phyloP scores from a whole-genome alignment of 2,113 vertebrate species.

The Argyrosomus japonicus region DNA sequence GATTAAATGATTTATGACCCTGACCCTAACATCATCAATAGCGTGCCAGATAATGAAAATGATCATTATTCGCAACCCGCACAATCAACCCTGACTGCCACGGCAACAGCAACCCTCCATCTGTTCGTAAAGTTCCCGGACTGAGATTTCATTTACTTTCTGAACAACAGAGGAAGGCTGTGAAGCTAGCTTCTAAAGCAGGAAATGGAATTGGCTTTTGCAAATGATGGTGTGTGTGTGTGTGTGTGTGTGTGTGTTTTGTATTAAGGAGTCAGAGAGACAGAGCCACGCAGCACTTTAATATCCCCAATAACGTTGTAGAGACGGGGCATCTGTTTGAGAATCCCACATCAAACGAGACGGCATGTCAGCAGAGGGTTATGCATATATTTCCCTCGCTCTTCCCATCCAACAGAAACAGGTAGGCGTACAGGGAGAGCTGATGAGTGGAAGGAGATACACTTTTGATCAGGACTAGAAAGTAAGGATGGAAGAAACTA shows the following conservation, averaged over 20 bases:
- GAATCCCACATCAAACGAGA: constrained; percentile 78
- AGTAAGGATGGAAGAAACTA: constrained; percentile 27
- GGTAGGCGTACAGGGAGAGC: constrained; percentile 22
- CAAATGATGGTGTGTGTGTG: constrained; percentile 30
- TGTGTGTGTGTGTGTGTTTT: constrained; percentile 29
- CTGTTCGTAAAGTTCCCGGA: neutral
- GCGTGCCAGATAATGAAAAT: neutral
- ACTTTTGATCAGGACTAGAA: constrained; percentile 62
- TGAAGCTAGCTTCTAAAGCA: constrained; percentile 41
- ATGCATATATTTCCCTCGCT: constrained; percentile 77
- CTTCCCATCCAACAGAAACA: constrained; percentile 68
- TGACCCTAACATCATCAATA: neutral
- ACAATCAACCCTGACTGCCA: neutral
- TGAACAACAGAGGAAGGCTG: constrained; percentile 21
- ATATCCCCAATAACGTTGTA: constrained; percentile 66
- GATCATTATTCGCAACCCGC: neutral
- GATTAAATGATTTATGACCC: neutral
- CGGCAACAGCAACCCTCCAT: neutral
- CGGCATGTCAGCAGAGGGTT: constrained; percentile 67
- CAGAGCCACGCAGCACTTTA: constrained; percentile 54
- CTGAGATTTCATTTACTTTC: constrained; percentile 36
- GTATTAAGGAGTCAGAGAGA: constrained; percentile 54
- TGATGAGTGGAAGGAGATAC: constrained; percentile 56
- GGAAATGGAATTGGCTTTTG: constrained; percentile 60
- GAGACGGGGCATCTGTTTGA: constrained; percentile 71